Conservation (phyloP, 2,888 invertebrate species). For the Atrina japonica region DNA sequence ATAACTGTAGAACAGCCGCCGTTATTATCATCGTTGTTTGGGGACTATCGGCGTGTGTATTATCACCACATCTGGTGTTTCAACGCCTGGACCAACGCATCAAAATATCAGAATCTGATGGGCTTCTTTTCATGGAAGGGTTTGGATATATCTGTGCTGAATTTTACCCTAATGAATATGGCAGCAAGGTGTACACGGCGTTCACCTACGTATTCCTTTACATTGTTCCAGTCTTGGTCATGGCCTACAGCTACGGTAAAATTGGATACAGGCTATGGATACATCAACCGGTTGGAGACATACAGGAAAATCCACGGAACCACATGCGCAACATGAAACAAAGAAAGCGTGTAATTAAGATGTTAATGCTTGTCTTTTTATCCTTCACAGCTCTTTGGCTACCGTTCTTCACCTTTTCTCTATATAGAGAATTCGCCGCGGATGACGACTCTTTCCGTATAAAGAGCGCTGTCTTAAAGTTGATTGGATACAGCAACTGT, state of each 20-base stretch:
- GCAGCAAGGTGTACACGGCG: conserved; percentile 56
- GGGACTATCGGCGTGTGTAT: conserved; percentile 56
- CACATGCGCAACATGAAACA: conserved; percentile 56
- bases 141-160: conserved; percentile 65
- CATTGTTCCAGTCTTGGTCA: conserved; percentile 64
- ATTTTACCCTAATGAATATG: conserved; percentile 53
- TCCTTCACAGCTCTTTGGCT: conserved; percentile 71
- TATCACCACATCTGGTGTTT: conserved; percentile 65
- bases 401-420: conserved; percentile 69
- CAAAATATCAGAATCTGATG: conserved; percentile 37
- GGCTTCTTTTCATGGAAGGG: conserved; percentile 39
- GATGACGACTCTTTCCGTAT: conserved; percentile 47
- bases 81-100: conserved; percentile 62
- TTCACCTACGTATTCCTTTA: conserved; percentile 64
- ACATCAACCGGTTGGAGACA: conserved; percentile 65
- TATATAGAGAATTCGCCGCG: conserved; percentile 59
- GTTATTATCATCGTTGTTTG: conserved; percentile 61
- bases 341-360: conserved; percentile 66
- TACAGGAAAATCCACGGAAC: conserved; percentile 54
- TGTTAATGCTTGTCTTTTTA: conserved; percentile 67
- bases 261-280: conserved; percentile 69
- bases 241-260: conserved; percentile 67
- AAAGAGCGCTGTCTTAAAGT: conserved; percentile 64
- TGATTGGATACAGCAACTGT: conserved; percentile 71
- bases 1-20: conserved; percentile 59